Percentiles rank a stretch among this genome's conserved stretches.
Evolutionary conservation across 1,140 invertebrate species (phyloP).

Genomic region (Wiebesia pumilae): DNA sequence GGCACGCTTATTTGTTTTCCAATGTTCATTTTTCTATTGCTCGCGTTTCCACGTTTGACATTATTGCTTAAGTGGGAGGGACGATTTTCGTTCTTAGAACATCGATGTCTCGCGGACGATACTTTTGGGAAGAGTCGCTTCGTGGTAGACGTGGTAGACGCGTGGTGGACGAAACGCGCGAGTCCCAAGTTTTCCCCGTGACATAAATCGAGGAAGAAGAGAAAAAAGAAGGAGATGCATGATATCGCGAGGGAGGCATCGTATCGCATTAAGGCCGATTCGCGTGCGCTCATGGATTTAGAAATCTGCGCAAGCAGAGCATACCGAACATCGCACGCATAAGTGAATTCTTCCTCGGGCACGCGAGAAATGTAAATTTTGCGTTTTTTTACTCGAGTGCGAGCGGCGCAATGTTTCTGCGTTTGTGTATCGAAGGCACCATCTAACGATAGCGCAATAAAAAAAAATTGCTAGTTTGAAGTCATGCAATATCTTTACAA

Average conservation of each 20-base stretch:
- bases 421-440: conserved; percentile 17
- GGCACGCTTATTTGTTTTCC: neutral
- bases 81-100: no score
- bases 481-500: conserved; percentile 27
- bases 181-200: no score
- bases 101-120: no score
- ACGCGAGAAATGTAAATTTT: conserved; percentile 44
- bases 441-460: conserved; percentile 13
- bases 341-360: neutral
- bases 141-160: no score
- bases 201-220: neutral
- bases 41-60: no score
- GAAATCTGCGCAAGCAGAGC: conserved; percentile 67
- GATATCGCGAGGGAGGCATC: conserved; percentile 33
- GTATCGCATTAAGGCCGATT: conserved; percentile 57
- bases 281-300: conserved; percentile 55
- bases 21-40: neutral
- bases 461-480: conserved; percentile 23
- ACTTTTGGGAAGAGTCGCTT: no score
- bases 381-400: neutral
- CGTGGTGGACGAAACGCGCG: no score
- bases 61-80: no score
- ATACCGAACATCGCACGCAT: conserved; percentile 56
- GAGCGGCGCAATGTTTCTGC: neutral
- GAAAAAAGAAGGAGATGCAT: conserved; percentile 2